Evolutionary conservation across 2,113 vertebrate genomes (phyloP).

Genomic region (Arenaria interpres): DNA sequence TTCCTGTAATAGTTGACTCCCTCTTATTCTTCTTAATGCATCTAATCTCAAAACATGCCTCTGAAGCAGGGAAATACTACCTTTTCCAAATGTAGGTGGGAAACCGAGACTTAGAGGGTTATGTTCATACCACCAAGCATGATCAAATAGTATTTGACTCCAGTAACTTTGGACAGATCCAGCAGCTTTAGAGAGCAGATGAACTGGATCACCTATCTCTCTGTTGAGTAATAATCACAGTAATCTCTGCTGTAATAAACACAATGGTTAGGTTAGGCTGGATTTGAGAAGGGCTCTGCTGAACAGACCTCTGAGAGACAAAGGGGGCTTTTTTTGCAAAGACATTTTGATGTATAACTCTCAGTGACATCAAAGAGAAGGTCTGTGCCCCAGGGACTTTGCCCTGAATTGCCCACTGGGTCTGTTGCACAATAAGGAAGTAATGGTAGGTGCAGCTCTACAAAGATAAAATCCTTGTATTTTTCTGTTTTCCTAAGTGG

Average conservation of each 20-base stretch:
- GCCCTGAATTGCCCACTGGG: neutral
- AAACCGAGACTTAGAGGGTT: neutral
- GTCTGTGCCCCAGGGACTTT: neutral
- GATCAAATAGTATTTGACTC: neutral
- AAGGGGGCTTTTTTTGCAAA: neutral
- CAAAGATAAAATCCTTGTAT: neutral
- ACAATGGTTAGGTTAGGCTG: neutral
- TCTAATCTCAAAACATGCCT: neutral
- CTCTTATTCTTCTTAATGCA: neutral
- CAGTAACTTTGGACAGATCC: neutral
- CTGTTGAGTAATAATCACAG: neutral
- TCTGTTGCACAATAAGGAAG: conserved; percentile 16
- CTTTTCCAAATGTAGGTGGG: neutral
- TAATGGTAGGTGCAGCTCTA: neutral
- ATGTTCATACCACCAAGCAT: neutral
- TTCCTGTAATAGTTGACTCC: neutral
- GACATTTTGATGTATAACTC: neutral
- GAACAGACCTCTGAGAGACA: neutral
- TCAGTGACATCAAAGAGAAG: neutral
- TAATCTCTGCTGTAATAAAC: neutral
- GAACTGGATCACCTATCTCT: neutral
- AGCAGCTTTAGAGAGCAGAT: neutral
- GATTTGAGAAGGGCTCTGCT: neutral
- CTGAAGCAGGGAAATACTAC: neutral
- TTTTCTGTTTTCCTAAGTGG: neutral